phyloP scores from a whole-genome alignment of 2,888 invertebrate genomes.

The Tenthredo livida region DNA sequence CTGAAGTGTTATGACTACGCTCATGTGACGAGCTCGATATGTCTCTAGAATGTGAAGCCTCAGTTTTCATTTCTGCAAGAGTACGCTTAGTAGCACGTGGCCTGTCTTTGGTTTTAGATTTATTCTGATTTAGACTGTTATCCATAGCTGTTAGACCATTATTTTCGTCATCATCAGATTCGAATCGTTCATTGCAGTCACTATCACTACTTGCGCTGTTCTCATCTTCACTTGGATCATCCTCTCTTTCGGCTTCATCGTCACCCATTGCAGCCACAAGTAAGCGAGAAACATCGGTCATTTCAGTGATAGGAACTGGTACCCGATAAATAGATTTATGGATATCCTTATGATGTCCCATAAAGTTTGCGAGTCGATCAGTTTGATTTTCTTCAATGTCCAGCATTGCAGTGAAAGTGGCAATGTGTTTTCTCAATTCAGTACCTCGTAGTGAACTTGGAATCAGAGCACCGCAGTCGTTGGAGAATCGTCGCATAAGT shows the following conservation, averaged over 20 bases:
- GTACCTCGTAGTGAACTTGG: constrained; percentile 4
- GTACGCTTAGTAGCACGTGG: background rate
- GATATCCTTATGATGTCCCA: constrained; percentile 25
- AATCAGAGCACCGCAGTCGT: background rate
- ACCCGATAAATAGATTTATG: background rate
- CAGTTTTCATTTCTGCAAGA: background rate
- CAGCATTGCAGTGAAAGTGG: constrained; percentile 13
- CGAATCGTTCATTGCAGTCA: background rate
- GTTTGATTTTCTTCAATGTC: constrained; percentile 9
- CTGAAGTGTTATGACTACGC: background rate
- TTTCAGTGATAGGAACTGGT: constrained; percentile 24
- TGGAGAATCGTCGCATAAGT: constrained; percentile 4
- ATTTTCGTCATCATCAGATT: constrained; percentile 12
- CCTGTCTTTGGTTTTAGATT: background rate
- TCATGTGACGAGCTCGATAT: background rate
- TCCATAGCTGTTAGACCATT: background rate
- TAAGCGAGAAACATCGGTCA: constrained; percentile 4
- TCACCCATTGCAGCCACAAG: constrained; percentile 25
- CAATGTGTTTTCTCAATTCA: constrained; percentile 8
- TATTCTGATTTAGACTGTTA: background rate
- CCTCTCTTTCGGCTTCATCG: background rate
- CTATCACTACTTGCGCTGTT: constrained; percentile 13
- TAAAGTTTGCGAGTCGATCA: constrained; percentile 24
- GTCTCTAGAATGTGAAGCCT: background rate
- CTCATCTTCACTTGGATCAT: constrained; percentile 2